phyloP scores from a whole-genome alignment of 2,797 vertebrate species.

The Gila robusta region DNA sequence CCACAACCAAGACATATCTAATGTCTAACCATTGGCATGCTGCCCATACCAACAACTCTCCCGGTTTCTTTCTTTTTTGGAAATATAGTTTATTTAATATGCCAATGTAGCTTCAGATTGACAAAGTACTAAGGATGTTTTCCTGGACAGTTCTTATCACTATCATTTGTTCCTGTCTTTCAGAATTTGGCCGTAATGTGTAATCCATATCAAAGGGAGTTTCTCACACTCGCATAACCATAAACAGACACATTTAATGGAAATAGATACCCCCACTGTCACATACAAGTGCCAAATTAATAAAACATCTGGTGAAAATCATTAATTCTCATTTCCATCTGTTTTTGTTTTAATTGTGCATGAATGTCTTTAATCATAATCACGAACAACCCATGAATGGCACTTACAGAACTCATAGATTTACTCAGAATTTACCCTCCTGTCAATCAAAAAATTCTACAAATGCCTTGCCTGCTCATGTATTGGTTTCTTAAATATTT shows the following conservation, averaged over 20 bases:
- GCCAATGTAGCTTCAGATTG: slow-evolving; percentile 80
- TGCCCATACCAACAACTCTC: not conserved
- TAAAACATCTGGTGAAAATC: slow-evolving; percentile 20
- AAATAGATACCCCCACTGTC: slow-evolving; percentile 33
- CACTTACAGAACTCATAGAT: not conserved
- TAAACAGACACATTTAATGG: slow-evolving; percentile 36
- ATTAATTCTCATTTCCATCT: slow-evolving; percentile 8
- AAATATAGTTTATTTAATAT: slow-evolving; percentile 80
- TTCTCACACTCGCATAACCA: slow-evolving; percentile 26
- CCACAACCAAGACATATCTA: not conserved
- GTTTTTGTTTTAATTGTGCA: not conserved
- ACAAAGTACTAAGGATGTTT: slow-evolving; percentile 76
- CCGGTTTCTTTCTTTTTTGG: slow-evolving; percentile 60
- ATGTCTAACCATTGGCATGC: not conserved
- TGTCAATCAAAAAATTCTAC: not conserved
- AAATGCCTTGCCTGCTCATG: not conserved
- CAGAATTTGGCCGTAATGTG: slow-evolving; percentile 62
- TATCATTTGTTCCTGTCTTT: slow-evolving; percentile 69
- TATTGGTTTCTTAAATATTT: not conserved
- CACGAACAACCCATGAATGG: not conserved
- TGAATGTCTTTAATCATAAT: slow-evolving; percentile 11
- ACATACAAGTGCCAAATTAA: slow-evolving; percentile 12
- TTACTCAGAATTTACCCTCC: not conserved
- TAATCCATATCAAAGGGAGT: slow-evolving; percentile 63
- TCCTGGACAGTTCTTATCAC: slow-evolving; percentile 71